A percentile compares a stretch with the other conserved stretches of the same genome.
phyloP scores from a whole-genome alignment of 53 echinoderm and acorn worm species.

The Zoroaster sp. region DNA sequence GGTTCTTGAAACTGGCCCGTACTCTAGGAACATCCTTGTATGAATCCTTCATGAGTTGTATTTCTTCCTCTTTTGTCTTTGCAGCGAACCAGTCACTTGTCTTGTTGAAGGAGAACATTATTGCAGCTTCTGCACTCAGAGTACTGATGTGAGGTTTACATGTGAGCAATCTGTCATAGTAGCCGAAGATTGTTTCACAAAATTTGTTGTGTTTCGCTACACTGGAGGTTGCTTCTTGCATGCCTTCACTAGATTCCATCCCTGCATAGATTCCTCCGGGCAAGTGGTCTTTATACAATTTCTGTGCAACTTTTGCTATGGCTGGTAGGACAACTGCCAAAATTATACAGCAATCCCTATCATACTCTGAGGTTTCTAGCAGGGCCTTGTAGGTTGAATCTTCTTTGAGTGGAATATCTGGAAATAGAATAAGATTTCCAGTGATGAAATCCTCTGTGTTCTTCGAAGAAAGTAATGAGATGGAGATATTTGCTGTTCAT shows the following conservation, averaged over 20 bases:
- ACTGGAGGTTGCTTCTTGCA: not conserved
- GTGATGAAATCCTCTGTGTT: not conserved
- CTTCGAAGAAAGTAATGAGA: not conserved
- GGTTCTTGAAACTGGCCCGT: not conserved
- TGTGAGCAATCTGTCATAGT: not conserved
- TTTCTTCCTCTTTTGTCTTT: not conserved
- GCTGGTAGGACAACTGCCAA: not conserved
- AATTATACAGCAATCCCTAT: constrained; percentile 1
- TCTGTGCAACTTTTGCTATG: not conserved
- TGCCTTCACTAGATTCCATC: not conserved
- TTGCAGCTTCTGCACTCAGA: not conserved
- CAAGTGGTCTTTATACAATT: constrained; percentile 13
- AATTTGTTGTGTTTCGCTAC: not conserved
- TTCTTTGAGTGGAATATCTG: not conserved
- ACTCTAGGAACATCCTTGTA: not conserved
- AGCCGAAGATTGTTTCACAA: constrained; percentile 6
- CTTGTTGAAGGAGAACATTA: constrained; percentile 6
- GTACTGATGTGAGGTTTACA: constrained; percentile 12
- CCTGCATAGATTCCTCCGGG: constrained; percentile 10
- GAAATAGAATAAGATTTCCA: not conserved
- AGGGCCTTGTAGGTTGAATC: not conserved
- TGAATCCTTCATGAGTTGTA: not conserved
- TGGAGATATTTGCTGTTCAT: not conserved
- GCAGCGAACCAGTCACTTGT: not conserved
- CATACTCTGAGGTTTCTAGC: not conserved